phyloP scores from a whole-genome alignment of 2,888 invertebrate species.

The Heliconius ismenius region DNA sequence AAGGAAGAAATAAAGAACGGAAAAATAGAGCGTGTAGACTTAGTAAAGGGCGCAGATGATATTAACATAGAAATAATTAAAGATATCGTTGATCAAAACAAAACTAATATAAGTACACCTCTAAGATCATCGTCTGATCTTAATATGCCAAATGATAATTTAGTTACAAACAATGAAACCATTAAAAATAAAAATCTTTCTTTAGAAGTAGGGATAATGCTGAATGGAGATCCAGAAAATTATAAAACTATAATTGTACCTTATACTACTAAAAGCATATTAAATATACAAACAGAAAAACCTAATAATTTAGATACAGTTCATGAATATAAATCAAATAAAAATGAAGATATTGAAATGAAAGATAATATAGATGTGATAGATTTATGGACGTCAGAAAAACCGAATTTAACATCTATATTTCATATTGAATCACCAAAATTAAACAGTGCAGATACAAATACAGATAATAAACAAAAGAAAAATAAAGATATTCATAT shows the following conservation, averaged over 20 bases:
- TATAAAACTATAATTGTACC: background rate
- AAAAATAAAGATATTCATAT: background rate
- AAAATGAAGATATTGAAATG: background rate
- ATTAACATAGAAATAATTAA: background rate
- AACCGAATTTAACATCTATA: background rate
- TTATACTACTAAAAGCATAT: background rate
- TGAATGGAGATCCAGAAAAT: background rate
- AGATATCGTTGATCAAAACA: background rate
- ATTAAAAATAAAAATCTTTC: background rate
- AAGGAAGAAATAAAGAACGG: background rate
- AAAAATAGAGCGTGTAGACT: background rate
- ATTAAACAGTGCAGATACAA: background rate
- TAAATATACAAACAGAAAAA: background rate
- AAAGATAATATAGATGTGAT: slow-evolving; percentile 1
- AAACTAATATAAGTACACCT: background rate
- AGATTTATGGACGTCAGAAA: slow-evolving; percentile 11
- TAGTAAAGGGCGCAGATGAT: background rate
- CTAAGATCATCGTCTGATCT: background rate
- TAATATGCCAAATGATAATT: background rate
- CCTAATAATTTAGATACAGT: background rate
- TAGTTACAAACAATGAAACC: background rate
- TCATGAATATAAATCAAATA: background rate
- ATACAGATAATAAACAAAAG: background rate
- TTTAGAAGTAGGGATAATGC: background rate
- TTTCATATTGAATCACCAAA: background rate